Evolutionary conservation across 2,113 vertebrate genomes (phyloP), one percentile per base, ranked within the genome.

Genomic region (Seriola aureovittata): DNA sequence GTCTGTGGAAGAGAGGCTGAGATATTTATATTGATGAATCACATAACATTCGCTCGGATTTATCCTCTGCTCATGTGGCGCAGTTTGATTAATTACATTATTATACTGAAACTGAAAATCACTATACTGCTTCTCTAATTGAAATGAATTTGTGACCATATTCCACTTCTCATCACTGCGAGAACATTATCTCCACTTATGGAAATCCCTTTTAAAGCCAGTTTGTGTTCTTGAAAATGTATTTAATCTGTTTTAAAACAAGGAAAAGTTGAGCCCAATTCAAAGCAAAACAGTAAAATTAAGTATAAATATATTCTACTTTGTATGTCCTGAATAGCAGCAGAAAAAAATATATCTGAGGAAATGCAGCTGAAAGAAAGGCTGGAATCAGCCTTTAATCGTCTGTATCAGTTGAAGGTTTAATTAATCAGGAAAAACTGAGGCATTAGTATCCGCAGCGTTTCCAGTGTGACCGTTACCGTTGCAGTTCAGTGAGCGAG

Each of bases 401-500:
- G 1, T 19, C 46, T 1, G 34, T 1, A 13, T 12, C n/a, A n/a
- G 16, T 38, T 50, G 2, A 40, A 38, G 1, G 1, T 59, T 38
- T 16, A 17, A 42, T 71, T 25, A 58, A 72, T 44, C 8, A 19
- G 52, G 48, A 50, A 44, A 69, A 36, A 9, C 3, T 4, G 57
- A 50, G 65, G 34, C 36, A 29, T 29, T 12, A n/a, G 21, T 25
- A 14, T 19, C 46, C 3, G 2, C 23, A 1, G 29, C 9, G 82
- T 85, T 75, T 81, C 76, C 82, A 77, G 71, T 17, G 38, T 7
- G 75, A 62, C 73, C 17, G 58, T 29, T 57, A 12, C 8, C 8
- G 70, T 46, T 32, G 63, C 74, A 76, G 82, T 71, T 78, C 81
- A 85, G 11, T n/a, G 84, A 54, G 0, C 14, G 29, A 67, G 77